Evolutionary conservation across 2,113 vertebrate genomes (phyloP).

Genomic region (Anoura caudifer): DNA sequence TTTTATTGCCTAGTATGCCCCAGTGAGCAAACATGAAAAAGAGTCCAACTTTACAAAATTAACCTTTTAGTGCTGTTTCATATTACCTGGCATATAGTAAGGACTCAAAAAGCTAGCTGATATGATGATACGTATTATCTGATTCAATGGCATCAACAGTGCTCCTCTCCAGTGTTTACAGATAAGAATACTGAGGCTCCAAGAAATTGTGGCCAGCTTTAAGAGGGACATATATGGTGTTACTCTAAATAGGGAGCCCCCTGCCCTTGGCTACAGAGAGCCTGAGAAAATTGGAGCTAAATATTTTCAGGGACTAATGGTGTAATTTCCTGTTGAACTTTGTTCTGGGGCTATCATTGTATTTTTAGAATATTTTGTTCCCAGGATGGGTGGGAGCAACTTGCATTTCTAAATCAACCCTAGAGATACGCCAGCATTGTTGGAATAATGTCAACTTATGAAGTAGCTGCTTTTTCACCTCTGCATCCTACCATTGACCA

Average conservation of each 20-base stretch:
- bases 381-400: constrained; percentile 18
- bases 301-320: neutral
- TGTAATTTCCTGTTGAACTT: constrained; percentile 36
- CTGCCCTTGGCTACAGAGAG: neutral
- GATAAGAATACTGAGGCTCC: neutral
- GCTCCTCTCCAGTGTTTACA: neutral
- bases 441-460: neutral
- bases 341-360: neutral
- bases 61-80: neutral
- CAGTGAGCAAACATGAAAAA: neutral
- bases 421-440: neutral
- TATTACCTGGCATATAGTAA: neutral
- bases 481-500: neutral
- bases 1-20: neutral
- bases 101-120: neutral
- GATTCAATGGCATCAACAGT: neutral
- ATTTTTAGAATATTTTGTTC: constrained; percentile 51
- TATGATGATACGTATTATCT: neutral
- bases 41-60: neutral
- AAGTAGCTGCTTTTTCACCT: neutral
- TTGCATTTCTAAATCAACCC: constrained; percentile 27
- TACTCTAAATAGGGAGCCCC: neutral
- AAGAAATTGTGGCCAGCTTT: neutral
- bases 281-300: neutral
- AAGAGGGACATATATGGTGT: neutral